phyloP scores from a whole-genome alignment of 1,140 invertebrate genomes.

The Anagrus nilaparvatae region DNA sequence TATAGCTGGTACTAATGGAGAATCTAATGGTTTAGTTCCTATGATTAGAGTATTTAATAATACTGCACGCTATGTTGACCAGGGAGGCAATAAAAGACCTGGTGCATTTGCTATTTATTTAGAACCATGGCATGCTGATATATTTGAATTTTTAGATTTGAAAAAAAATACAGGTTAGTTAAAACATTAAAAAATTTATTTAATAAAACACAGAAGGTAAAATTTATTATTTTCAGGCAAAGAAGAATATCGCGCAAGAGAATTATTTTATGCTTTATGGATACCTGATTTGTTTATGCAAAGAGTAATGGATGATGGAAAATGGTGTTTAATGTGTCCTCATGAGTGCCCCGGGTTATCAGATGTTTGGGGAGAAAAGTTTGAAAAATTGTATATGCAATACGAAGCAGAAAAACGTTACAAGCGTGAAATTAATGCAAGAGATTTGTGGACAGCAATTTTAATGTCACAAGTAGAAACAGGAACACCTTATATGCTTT shows the following conservation, averaged over 20 bases:
- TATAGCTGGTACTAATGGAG: slow-evolving; percentile 91
- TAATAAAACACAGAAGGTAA: no score
- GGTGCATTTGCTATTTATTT: slow-evolving; percentile 98
- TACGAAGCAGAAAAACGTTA: slow-evolving; percentile 80
- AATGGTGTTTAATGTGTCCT: slow-evolving; percentile 97
- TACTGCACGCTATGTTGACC: slow-evolving; percentile 93
- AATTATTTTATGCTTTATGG: slow-evolving; percentile 98
- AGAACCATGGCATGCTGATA: slow-evolving; percentile 98
- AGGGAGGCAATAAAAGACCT: slow-evolving; percentile 97
- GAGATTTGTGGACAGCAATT: slow-evolving; percentile 88
- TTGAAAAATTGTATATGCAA: slow-evolving; percentile 78
- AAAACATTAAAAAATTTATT: neutral
- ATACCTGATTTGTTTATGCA: slow-evolving; percentile 99
- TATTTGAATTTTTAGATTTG: slow-evolving; percentile 91
- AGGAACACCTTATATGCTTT: slow-evolving; percentile 96
- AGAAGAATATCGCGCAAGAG: slow-evolving; percentile 85
- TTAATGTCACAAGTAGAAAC: slow-evolving; percentile 96
- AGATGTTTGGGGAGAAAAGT: slow-evolving; percentile 92
- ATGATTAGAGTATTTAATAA: slow-evolving; percentile 96
- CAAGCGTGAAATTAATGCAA: slow-evolving; percentile 71
- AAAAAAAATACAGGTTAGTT: slow-evolving; percentile 79
- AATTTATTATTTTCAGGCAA: slow-evolving; percentile 45
- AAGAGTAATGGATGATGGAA: slow-evolving; percentile 75
- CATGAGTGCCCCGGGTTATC: slow-evolving; percentile 81
- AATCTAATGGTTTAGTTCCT: slow-evolving; percentile 94